Evolutionary conservation across 2,113 vertebrate species (phyloP), one percentile per base, ranked within the genome.

Genomic region (Panurus biarmicus): DNA sequence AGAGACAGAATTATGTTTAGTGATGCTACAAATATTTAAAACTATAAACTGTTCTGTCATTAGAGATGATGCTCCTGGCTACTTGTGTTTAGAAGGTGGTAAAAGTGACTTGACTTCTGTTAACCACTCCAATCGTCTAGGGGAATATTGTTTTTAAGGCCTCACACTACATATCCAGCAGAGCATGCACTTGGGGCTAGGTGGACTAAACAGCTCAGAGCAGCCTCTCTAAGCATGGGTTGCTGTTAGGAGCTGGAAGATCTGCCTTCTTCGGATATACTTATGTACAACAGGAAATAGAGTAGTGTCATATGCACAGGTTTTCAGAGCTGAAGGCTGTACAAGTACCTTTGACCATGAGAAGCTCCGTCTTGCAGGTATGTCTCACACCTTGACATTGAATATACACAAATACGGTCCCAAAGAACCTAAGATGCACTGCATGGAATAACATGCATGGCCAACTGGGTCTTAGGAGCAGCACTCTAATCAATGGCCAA

Each of bases 141-240:
- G 10, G n/a, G 12, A 73, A 53, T 20, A 9, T 11, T 40, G 15
- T 35, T 44, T 54, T 31, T 20, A 54, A 83, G 23, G 54, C 26
- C 19, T 76, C 20, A 11, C 15, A 25, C 48, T 47, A 28, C 23
- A 15, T 13, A 61, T 38, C 7, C n/a, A 53, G 45, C 31, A 44
- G 64, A 91, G 19, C 0, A 0, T 22, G 42, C 38, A 16, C 20
- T 25, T 56, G 44, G 15, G 35, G 36, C 77, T n/a, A 51, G 28
- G 14, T 22, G n/a, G 53, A 66, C 26, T 40, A 70, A 76, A 60
- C 18, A 81, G 11, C 57, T 74, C 38, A 58, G 64, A 86, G 45
- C 14, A 60, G 11, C 16, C 42, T 74, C 60, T 81, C 53, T n/a
- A 48, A 71, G 3, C 0, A 0, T n/a, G 15, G 26, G 20, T 7